Evolutionary conservation across 2,113 vertebrate species (phyloP), one percentile per base, ranked within the genome.

Genomic region (Zapornia atra): DNA sequence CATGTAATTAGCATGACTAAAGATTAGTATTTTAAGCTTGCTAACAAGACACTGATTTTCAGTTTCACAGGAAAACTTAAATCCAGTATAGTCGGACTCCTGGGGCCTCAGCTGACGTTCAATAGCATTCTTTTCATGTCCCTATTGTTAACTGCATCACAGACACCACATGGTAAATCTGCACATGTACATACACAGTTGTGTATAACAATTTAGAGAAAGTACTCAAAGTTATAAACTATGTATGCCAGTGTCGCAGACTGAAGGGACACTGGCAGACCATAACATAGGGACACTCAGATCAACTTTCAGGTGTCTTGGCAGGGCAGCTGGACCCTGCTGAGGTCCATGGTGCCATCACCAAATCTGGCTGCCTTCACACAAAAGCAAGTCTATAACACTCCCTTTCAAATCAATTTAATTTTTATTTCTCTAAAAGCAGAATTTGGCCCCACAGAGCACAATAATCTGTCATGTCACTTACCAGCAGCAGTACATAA

Each of bases 361-460:
- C 72, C 5, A 2, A 92, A 65, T 18, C 56, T 28, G 56, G 29
- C 48, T 53, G 44, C 29, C 65, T 91, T 87, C 81, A 54, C 1
- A 1, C 38, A 60, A 79, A 56, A 50, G 38, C 48, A 79, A 31
- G 38, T 70, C 89, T 76, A 28, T 44, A 44, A 18, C 24, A 5
- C 21, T 69, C 91, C 72, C 80, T 94, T 78, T 88, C 71, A 93
- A 94, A 68, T 2, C 38, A 68, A 60, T 66, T 56, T 50, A 24
- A 63, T 81, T 86, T 63, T 78, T 24, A 10, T 4, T 90, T 87
- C 86, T 81, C 60, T 56, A 38, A 77, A 83, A 60, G 33, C 26
- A 81, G 80, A 38, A 83, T 95, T 94, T 95, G 76, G 85, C 60
- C 85, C 79, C 66, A 42, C 29, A 92, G 76, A 95, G 76, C 90